phyloP scores from a whole-genome alignment of 2,113 vertebrate species.

The rat (Rattus norvegicus) region GRCr8 NC_086022.1:43642501-43643000 shows the following conservation, averaged over 20 bases:
- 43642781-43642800: not conserved
- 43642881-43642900: not conserved
- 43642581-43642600: not conserved
- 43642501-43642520: not conserved
- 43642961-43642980: not conserved
- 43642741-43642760: not conserved
- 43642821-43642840: not conserved
- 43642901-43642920: not conserved
- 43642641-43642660: slow-evolving; percentile 7
- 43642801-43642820: not conserved
- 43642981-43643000: not conserved
- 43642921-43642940: not conserved
- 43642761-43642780: not conserved
- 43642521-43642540: not conserved
- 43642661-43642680: not conserved
- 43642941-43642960: not conserved
- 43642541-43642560: not conserved
- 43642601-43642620: not conserved
- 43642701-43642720: not conserved
- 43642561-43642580: not conserved
- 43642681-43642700: not conserved
- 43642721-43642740: not conserved
- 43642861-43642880: not conserved
- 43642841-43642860: not conserved
- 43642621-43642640: not conserved